Base-by-base conservation (phyloP, 1,140 invertebrate species). In the Euwallacea similis region DNA sequence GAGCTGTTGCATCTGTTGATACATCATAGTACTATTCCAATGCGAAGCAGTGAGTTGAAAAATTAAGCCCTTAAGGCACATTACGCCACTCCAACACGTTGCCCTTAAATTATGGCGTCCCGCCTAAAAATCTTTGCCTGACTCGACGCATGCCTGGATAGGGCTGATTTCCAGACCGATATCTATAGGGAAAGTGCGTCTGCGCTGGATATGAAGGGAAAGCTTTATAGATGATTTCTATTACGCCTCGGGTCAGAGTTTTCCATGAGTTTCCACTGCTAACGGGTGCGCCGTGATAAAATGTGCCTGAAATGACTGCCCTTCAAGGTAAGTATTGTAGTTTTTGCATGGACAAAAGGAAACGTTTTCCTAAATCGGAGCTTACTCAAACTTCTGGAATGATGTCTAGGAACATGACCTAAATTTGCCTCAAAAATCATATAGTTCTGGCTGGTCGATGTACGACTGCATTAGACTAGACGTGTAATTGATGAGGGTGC, bases 281-380 rank as follows among this genome's bases (percentile, higher is more conserved):
- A n/a, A 21, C 59, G 47, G 66, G 55, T 47, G 53, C 64, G 42
- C 16, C 10, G 60, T 70, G 61, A 69, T 62, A 56, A 56, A 43
- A 70, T 70, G 68, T 70, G 68, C 60, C 59, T 70, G 61, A 64
- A 58, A 70, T 70, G 68, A 70, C 53, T 56, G 61, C 47, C 55
- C 68, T 70, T 70, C 60, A 70, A 64, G 60, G 68, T 70, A 70
- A 64, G 67, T 62, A 42, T 62, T n/a, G 7, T 41, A 7, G 9
- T 11, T 53, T 65, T 65, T 65, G 4, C 7, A 4, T 4, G 4
- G 4, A 33, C 21, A 33, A 33, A 33, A 33, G 1, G 1, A 33
- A 33, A 33, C 1, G 1, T 1, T 33, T 33, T 33, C 4, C 21
- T 33, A 33, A 33, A 33, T 33, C 4, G 21, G 21, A 33, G 4